Base-by-base conservation (phyloP, 2,888 invertebrate genomes). In the Drosophila koepferae region DNA sequence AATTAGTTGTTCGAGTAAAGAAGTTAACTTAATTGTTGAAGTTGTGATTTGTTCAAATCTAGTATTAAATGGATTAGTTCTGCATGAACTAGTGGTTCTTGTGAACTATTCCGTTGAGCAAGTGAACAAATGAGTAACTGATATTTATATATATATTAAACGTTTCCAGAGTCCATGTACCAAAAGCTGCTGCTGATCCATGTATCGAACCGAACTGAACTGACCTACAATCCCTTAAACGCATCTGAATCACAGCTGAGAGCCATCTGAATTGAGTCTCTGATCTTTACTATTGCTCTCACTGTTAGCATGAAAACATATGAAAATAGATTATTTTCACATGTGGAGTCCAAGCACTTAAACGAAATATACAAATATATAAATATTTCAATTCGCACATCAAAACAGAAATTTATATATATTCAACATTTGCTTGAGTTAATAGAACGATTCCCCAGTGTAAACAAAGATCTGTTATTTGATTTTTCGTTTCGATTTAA, bases 331-430 rank as follows among this genome's bases (percentile, higher is more conserved):
- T 68, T 20, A 44, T 48, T 44, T 53, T 23, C 70, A 36, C 53
- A 40, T 46, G 14, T n/a, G 31, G 43, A 40, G 46, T 53, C 3
- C 7, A 48, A 68, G 10, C 20, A 59, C 23, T 55, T 55, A 41
- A 54, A 38, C n/a, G 36, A 16, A 55, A 55, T 55, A 55, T 55
- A 55, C 55, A 55, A 41, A 55, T 55, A 55, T 41, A 55, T 69
- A 75, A 76, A 75, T 75, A 80, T 70, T 65, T 70, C 60, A 58
- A 66, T 74, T 63, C 60, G 69, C 36, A 41, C 54, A 73, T 68
- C 40, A 69, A 56, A 60, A 23, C 51, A 62, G 63, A 74, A 65
- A 48, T 48, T 46, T n/a, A 55, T 54, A 63, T 62, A 43, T 63
- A 58, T 63, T 16, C 28, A 28, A 23, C 10, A 53, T 23, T 65